Percentiles rank a stretch among this genome's conserved stretches.
Evolutionary conservation across 2,888 invertebrate species (phyloP).

Genomic region (Ophonus ardosiacus): DNA sequence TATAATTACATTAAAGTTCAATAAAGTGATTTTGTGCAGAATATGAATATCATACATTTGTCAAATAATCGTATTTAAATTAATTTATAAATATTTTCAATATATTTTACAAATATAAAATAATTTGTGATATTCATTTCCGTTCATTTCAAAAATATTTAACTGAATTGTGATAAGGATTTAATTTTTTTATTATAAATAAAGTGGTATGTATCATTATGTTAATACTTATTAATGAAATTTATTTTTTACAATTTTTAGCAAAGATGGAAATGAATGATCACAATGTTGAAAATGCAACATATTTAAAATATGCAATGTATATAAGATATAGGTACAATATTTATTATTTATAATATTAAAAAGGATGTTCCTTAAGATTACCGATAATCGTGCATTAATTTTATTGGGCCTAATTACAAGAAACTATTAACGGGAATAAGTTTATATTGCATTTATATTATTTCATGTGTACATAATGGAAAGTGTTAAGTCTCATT

Average conservation of each 20-base stretch:
- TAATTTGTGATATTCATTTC: conserved; percentile 12
- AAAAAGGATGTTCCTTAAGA: conserved; percentile 30
- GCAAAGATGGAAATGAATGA: neutral
- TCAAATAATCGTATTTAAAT: conserved; percentile 16
- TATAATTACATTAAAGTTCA: neutral
- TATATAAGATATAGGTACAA: conserved; percentile 40
- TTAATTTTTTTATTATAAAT: neutral
- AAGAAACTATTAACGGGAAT: conserved; percentile 12
- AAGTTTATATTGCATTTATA: conserved; percentile 2
- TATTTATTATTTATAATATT: conserved; percentile 25
- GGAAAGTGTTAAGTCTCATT: conserved; percentile 24
- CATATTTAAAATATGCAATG: conserved; percentile 21
- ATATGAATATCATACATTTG: conserved; percentile 18
- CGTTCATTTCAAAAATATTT: neutral
- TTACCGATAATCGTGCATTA: conserved; percentile 2
- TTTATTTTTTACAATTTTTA: neutral
- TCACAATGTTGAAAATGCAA: conserved; percentile 13
- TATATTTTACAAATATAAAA: neutral
- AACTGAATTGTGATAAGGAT: too few species aligned
- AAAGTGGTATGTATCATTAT: neutral
- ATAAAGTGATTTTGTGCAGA: conserved; percentile 10
- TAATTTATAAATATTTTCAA: conserved; percentile 4
- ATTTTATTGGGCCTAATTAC: conserved; percentile 42
- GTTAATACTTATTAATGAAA: conserved; percentile 6
- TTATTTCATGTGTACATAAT: conserved; percentile 29